Base-by-base conservation (phyloP, 2,797 vertebrate genomes). In the Decapterus maruadsi region DNA sequence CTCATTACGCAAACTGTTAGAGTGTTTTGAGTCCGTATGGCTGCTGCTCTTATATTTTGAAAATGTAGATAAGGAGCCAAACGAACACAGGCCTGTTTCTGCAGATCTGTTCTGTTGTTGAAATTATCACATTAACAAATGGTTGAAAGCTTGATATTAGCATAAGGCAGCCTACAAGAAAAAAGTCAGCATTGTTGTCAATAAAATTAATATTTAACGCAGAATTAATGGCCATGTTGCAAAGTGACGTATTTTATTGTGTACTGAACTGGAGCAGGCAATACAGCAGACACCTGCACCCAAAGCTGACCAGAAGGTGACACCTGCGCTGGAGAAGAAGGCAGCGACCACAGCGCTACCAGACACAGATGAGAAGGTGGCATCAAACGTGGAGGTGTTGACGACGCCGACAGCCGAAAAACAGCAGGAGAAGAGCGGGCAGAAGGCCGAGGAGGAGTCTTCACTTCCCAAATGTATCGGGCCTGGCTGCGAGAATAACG, bases 391-490 rank as follows among this genome's bases (percentile, higher is more conserved):
- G 34, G 93, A 93, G 78, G 89, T 92, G 58, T 90, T 92, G 31
- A 92, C 91, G 0, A 87, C 90, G 1, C 62, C 77, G 1, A 13
- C 56, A 0, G 36, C 0, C 1, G 89, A 78, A 13, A 64, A 14
- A 31, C 64, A 76, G 4, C 91, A 82, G 48, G 91, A 83, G 42
- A 78, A 71, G 46, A 51, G 56, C 0, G 14, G 6, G 48, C 65
- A 42, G 62, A 82, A 54, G 26, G 51, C 91, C 0, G 94, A 94
- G 48, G 84, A 84, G 1, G 92, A 93, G 43, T 91, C 95, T 22
- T 93, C 95, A 13, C 94, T 96, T 19, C 95, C 98, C 0, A 97
- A 95, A 69, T 99, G 98, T 85, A 99, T 99, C 0, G 98, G 98
- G 8, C 97, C 98, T 0, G 98, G 98, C 77, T 99, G 98, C 61